Conservation (phyloP, 1,140 invertebrate species). For the Aphelenchoides fujianensis region DNA sequence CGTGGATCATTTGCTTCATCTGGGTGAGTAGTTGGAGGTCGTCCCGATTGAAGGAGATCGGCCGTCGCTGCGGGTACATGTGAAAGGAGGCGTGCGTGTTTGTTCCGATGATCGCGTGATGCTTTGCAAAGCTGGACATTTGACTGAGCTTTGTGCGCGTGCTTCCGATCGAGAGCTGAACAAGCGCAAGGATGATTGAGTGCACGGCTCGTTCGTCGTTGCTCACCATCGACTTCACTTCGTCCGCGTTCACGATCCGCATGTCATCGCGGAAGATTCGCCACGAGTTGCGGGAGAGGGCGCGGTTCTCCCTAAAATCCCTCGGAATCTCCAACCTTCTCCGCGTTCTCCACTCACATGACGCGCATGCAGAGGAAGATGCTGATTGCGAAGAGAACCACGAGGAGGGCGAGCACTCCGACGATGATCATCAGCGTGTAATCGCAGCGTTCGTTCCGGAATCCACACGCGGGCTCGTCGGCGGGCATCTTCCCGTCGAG, state of each 20-base stretch:
- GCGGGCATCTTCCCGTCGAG: slow-evolving; percentile 31
- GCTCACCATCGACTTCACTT: slow-evolving; percentile 62
- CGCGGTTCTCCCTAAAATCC: slow-evolving; percentile 52
- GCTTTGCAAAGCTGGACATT: slow-evolving; percentile 56
- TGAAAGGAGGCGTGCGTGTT: slow-evolving; percentile 61
- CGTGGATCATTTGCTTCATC: slow-evolving; percentile 49
- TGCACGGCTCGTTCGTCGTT: no score
- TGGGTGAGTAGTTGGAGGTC: slow-evolving; percentile 51
- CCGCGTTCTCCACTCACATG: slow-evolving; percentile 31
- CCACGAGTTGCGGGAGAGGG: slow-evolving; percentile 55
- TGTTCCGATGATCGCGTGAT: slow-evolving; percentile 60
- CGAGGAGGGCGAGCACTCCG: slow-evolving; percentile 38
- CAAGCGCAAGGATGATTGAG: background rate
- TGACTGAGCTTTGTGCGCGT: slow-evolving; percentile 60
- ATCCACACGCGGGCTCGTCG: slow-evolving; percentile 51
- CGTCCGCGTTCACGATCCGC: slow-evolving; percentile 54
- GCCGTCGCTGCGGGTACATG: slow-evolving; percentile 56
- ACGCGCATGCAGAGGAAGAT: slow-evolving; percentile 46
- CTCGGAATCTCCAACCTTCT: slow-evolving; percentile 50
- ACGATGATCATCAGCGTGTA: slow-evolving; percentile 56
- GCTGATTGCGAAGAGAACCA: slow-evolving; percentile 34
- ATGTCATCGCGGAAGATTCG: slow-evolving; percentile 59
- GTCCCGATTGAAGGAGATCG: slow-evolving; percentile 50
- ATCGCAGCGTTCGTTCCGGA: slow-evolving; percentile 58
- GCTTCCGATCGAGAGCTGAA: slow-evolving; percentile 58